Base-by-base conservation (phyloP, 1,140 invertebrate genomes). In the Diabrotica virgifera region DNA sequence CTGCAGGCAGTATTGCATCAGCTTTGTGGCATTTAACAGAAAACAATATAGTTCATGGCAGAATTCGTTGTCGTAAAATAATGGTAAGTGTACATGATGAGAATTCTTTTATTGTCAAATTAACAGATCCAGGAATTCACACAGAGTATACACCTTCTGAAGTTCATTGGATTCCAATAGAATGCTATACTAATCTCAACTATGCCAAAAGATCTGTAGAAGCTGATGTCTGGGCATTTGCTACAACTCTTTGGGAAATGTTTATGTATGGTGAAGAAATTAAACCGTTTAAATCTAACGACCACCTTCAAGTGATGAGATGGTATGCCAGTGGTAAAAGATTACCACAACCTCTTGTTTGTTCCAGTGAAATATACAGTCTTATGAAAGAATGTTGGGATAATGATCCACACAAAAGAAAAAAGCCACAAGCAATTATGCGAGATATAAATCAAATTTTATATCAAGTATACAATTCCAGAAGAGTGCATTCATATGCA, bases 351-450 rank as follows among this genome's bases (percentile, higher is more conserved):
- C 95, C 96, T 6, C 79, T 82, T 67, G 82, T 82, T 7, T 97
- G 95, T 78, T 92, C 94, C 12, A 65, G 79, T 5, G 90, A 92
- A 73, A 89, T 99, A 55, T 95, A 91, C 78, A 81, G 85, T 66
- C 81, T 98, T 14, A 95, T 98, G 85, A 78, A 82, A 12, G 89
- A 93, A 71, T 95, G 95, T 72, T 99, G 97, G 97, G 84, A 87
- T 63, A 77, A 85, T 14, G 86, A 91, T 72, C 87, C 88, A 5
- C 84, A 87, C 36, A 79, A 80, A 13, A 80, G 90, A 10, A 91
- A 90, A 77, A 85, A 88, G 68, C 90, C 92, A 52, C 92, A 94
- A 78, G 87, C 87, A 52, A 87, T 93, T 67, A 89, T 92, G 85
- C 83, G 92, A 80, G 91, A 94, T 80, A 87, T 93, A 53, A 90